These are phyloP conservation scores for Deilephila elpenor DNA, from an alignment of 2,888 invertebrate genomes.

Conservation along the genomic window DNA sequence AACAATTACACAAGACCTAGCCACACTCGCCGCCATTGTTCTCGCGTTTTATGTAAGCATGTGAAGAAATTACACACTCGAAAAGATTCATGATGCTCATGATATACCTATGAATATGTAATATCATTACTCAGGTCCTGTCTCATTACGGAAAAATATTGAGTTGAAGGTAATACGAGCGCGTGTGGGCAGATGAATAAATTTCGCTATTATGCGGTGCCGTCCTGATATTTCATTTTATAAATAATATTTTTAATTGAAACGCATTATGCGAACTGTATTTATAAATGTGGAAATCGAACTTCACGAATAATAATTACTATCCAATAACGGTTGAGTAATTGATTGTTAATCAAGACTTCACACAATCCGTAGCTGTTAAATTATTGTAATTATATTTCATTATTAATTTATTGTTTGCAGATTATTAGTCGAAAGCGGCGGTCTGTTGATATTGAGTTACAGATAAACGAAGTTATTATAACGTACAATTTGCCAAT, in stretches of 20 bases:
- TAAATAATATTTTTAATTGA: background rate
- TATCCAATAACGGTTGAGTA: background rate
- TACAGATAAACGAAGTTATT: slow-evolving; percentile 1
- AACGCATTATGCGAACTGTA: background rate
- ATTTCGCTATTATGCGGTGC: background rate
- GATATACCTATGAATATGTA: slow-evolving; percentile 16
- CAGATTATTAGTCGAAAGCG: background rate
- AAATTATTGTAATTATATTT: slow-evolving; percentile 8
- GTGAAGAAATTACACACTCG: slow-evolving; percentile 6
- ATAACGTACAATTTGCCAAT: background rate
- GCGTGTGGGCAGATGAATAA: background rate
- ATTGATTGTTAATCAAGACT: slow-evolving; percentile 18
- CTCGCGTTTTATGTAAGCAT: slow-evolving; percentile 21
- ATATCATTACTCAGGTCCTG: background rate
- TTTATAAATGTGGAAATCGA: background rate
- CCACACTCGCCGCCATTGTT: slow-evolving; percentile 21
- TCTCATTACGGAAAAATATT: slow-evolving; percentile 3
- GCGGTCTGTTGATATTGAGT: background rate
- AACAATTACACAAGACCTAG: slow-evolving; percentile 68
- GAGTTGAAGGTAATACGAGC: background rate
- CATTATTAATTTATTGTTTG: slow-evolving; percentile 21
- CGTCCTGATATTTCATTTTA: background rate
- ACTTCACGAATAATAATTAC: background rate
- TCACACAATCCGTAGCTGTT: background rate
- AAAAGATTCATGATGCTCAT: background rate